phyloP scores from a whole-genome alignment of 92 coral and sea anemone species.

The Palythoa grandis region DNA sequence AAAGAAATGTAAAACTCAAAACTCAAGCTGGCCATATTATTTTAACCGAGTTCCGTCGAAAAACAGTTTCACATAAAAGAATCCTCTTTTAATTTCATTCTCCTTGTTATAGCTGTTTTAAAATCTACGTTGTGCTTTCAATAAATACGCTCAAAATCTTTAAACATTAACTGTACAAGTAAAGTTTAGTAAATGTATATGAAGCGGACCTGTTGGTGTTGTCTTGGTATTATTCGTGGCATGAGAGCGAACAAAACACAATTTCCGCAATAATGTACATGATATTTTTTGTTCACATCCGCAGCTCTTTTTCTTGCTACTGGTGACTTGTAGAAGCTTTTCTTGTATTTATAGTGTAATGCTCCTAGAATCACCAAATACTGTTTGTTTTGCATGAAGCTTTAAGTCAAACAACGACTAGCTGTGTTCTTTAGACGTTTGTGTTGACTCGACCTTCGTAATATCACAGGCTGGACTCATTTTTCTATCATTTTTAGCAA shows the following conservation, averaged over 20 bases:
- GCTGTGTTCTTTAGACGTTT: not conserved
- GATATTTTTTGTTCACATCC: not conserved
- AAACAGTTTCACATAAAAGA: not conserved
- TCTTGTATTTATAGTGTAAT: not conserved
- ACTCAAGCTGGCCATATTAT: not conserved
- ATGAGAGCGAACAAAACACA: not conserved
- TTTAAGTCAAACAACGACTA: not conserved
- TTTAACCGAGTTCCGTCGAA: not conserved
- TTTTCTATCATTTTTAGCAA: constrained; percentile 23
- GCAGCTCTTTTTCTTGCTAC: not conserved
- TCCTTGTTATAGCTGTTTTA: not conserved
- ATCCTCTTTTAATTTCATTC: not conserved
- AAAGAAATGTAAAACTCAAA: not conserved
- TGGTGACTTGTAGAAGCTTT: not conserved
- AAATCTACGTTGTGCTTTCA: constrained; percentile 2
- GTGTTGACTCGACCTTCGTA: not conserved
- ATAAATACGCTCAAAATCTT: constrained; percentile 17
- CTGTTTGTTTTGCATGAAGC: not conserved
- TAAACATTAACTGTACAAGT: constrained; percentile 7
- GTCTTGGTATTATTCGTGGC: too few relatives aligned
- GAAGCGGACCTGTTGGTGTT: not conserved
- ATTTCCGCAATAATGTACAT: not conserved
- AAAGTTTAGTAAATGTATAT: not conserved
- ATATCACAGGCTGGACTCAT: not conserved
- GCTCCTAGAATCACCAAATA: constrained; percentile 1